Conservation (phyloP, 2,888 invertebrate species). For the Tachina fera region DNA sequence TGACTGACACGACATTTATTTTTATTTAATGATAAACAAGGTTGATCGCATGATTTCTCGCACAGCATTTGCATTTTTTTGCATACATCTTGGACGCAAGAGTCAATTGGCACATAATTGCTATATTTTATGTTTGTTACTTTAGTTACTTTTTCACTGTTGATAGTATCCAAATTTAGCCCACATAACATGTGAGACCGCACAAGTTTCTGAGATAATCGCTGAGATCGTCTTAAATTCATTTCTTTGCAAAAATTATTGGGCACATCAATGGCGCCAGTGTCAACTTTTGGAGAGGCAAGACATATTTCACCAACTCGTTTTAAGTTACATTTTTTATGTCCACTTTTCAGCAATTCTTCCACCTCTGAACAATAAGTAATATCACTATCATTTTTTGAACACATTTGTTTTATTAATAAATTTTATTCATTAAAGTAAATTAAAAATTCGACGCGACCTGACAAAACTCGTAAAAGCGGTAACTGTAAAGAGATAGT, state of each 20-base stretch:
- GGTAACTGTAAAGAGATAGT: constrained; percentile 17
- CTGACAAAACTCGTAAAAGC: background rate
- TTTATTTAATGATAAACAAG: background rate
- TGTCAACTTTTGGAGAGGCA: background rate
- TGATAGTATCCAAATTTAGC: background rate
- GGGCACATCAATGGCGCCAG: background rate
- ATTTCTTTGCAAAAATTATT: background rate
- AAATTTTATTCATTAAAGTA: constrained; percentile 6
- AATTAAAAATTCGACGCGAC: background rate
- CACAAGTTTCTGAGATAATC: constrained; percentile 16
- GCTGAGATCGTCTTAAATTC: constrained; percentile 17
- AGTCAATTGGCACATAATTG: background rate
- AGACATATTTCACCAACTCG: background rate
- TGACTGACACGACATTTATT: background rate
- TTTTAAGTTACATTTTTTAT: background rate
- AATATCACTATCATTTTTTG: constrained; percentile 51
- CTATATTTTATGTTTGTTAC: background rate
- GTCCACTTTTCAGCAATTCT: constrained; percentile 34
- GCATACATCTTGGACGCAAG: background rate
- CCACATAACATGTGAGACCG: background rate
- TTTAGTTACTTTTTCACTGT: background rate
- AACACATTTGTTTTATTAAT: constrained; percentile 35
- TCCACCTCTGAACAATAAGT: constrained; percentile 72
- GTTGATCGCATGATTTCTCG: background rate
- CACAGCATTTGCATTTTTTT: background rate